A percentile compares a stretch with the other conserved stretches of the same genome.
phyloP scores from a whole-genome alignment of 2,888 invertebrate species.

The Leptopilina myrica region DNA sequence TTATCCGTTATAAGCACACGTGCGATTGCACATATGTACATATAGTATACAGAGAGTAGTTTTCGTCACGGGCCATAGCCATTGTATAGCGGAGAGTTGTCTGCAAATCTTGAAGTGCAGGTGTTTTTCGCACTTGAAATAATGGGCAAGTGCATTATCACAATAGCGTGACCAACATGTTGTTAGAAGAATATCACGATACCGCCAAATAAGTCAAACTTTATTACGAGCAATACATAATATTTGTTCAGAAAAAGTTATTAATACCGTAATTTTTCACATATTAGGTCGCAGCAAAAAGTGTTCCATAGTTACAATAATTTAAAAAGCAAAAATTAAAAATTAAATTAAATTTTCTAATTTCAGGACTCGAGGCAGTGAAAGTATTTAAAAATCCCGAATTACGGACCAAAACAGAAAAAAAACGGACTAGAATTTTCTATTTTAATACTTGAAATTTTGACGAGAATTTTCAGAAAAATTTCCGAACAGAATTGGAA shows the following conservation, averaged over 20 bases:
- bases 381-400: too few relatives aligned
- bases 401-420: too few relatives aligned
- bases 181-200: background rate
- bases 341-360: too few relatives aligned
- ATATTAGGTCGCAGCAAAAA: too few relatives aligned
- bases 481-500: too few relatives aligned
- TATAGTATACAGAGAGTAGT: slow-evolving; percentile 51
- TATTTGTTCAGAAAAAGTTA: background rate
- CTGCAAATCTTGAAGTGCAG: slow-evolving; percentile 55
- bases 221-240: background rate
- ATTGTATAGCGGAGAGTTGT: slow-evolving; percentile 47
- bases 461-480: too few relatives aligned
- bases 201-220: slow-evolving; percentile 4
- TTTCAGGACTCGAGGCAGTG: too few relatives aligned
- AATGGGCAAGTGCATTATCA: slow-evolving; percentile 7
- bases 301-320: too few relatives aligned
- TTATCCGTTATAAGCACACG: slow-evolving; percentile 57
- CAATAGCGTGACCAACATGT: slow-evolving; percentile 23
- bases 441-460: too few relatives aligned
- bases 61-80: slow-evolving; percentile 70
- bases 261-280: too few relatives aligned
- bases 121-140: slow-evolving; percentile 54
- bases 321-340: too few relatives aligned
- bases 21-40: slow-evolving; percentile 53
- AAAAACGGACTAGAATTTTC: too few relatives aligned